A percentile compares a stretch with the other conserved stretches of the same genome.
These are phyloP conservation scores for Microcebus ravelobensis DNA, from an alignment of 2,113 vertebrate genomes.

Conservation along the genomic window DNA sequence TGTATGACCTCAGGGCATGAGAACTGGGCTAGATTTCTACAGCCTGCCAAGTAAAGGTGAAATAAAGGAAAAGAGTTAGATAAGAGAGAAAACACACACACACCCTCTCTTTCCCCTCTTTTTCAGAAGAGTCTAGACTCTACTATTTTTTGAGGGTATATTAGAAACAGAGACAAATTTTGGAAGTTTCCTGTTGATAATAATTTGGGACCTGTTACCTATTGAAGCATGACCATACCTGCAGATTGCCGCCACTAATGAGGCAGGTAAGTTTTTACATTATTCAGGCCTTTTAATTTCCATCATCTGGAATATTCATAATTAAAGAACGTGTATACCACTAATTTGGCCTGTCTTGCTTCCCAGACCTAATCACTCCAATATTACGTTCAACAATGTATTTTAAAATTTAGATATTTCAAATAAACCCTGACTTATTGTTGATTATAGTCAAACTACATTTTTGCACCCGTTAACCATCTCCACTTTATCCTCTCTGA, in stretches of 20 bases:
- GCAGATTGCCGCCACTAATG: neutral
- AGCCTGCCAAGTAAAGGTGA: neutral
- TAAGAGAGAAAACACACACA: neutral
- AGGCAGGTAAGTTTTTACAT: neutral
- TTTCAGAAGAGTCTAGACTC: neutral
- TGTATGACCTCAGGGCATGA: neutral
- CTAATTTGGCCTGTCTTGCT: neutral
- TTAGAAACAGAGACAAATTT: neutral
- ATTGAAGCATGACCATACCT: fast-evolving
- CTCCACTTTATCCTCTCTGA: too few relatives aligned
- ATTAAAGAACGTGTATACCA: neutral
- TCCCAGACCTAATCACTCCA: neutral
- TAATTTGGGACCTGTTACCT: neutral
- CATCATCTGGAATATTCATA: neutral
- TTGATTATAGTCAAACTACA: too few relatives aligned
- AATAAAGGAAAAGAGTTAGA: neutral
- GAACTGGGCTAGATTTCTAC: neutral
- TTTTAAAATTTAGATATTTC: neutral
- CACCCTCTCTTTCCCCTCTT: neutral
- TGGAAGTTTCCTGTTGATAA: neutral
- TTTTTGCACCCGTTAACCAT: too few relatives aligned
- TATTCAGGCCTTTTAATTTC: neutral
- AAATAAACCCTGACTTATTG: too few relatives aligned
- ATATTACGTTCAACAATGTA: neutral
- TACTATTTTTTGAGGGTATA: neutral